These are phyloP conservation scores for Plagodis dolabraria DNA, from an alignment of 2,888 invertebrate species.

Conservation along the genomic window DNA sequence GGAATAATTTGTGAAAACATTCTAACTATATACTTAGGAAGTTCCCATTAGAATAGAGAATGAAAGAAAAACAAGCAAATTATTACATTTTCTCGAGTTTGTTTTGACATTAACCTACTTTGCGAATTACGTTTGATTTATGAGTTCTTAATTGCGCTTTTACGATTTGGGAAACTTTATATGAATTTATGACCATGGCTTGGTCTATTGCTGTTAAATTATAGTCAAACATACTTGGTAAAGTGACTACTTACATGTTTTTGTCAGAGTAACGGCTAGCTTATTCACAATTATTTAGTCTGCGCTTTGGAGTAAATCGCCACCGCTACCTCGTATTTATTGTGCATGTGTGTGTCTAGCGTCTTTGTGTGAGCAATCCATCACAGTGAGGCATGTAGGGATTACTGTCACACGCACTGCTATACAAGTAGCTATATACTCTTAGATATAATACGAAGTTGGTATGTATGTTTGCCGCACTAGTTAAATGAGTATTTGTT, in stretches of 20 bases:
- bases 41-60: neutral
- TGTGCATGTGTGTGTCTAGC: neutral
- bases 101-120: constrained; percentile 27
- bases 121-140: constrained; percentile 25
- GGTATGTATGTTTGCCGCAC: too few relatives aligned
- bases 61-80: constrained; percentile 10
- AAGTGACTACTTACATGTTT: too few relatives aligned
- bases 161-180: constrained; percentile 5
- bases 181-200: too few relatives aligned
- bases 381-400: constrained; percentile 33
- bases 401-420: constrained; percentile 23
- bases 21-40: neutral
- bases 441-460: neutral
- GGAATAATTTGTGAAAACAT: too few relatives aligned
- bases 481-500: too few relatives aligned
- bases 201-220: too few relatives aligned
- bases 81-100: constrained; percentile 19
- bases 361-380: constrained; percentile 33
- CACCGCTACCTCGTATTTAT: neutral
- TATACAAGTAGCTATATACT: neutral
- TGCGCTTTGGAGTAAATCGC: too few relatives aligned
- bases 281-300: too few relatives aligned
- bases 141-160: constrained; percentile 24
- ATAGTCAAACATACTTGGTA: too few relatives aligned
- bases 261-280: too few relatives aligned